Percentiles rank a stretch among this genome's conserved stretches.
phyloP scores from a whole-genome alignment of 2,888 invertebrate genomes.

The Danaus chrysippus region DNA sequence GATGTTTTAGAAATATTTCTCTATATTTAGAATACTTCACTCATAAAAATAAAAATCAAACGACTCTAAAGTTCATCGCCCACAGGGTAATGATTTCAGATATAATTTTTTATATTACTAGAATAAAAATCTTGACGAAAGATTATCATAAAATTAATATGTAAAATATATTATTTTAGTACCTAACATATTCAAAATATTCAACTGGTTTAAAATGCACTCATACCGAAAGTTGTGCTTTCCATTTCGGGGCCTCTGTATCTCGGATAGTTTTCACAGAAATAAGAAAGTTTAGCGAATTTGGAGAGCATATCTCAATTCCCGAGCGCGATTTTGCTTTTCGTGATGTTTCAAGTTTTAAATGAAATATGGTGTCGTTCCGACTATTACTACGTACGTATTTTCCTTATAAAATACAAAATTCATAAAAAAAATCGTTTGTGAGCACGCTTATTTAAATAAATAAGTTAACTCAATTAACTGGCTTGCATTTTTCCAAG shows the following conservation, averaged over 20 bases:
- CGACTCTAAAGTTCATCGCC: too few species aligned
- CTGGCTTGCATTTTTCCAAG: neutral
- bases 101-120: too few species aligned
- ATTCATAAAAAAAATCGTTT: too few species aligned
- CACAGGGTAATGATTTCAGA: too few species aligned
- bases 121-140: too few species aligned
- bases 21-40: too few species aligned
- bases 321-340: conserved; percentile 22
- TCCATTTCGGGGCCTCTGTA: conserved; percentile 18
- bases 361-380: conserved; percentile 12
- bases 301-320: conserved; percentile 11
- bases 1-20: neutral
- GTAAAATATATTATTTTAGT: too few species aligned
- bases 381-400: neutral
- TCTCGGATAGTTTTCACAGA: conserved; percentile 21
- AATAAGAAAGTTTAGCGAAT: conserved; percentile 25
- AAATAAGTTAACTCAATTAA: neutral
- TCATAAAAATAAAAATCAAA: too few species aligned
- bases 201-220: conserved; percentile 6
- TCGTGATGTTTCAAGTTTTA: conserved; percentile 15
- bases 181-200: neutral
- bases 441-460: too few species aligned
- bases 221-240: conserved; percentile 5
- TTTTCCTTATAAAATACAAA: too few species aligned
- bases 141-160: too few species aligned